phyloP scores from a whole-genome alignment of 1,140 invertebrate genomes.

The Leguminivora glycinivorella region DNA sequence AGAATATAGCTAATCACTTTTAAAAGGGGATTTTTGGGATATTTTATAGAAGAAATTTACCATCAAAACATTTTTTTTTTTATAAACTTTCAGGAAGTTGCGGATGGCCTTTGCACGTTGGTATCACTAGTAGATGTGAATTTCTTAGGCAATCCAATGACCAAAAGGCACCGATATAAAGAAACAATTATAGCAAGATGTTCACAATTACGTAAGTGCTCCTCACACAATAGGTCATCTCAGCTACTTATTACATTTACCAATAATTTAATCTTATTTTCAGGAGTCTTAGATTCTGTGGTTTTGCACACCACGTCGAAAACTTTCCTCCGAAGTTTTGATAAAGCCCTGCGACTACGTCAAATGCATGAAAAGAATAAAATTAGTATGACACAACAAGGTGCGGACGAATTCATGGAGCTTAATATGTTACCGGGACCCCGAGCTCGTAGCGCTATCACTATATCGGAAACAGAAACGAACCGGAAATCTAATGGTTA shows the following conservation, averaged over 20 bases:
- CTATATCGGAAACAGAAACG: constrained; percentile 44
- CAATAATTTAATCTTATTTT: constrained; percentile 17
- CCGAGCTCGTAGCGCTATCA: constrained; percentile 52
- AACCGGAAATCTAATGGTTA: constrained; percentile 59
- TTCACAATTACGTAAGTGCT: constrained; percentile 77
- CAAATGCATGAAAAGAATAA: constrained; percentile 65
- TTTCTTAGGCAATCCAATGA: constrained; percentile 82
- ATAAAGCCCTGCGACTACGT: constrained; percentile 61
- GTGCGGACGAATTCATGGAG: constrained; percentile 66
- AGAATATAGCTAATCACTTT: no score
- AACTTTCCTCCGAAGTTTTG: constrained; percentile 64
- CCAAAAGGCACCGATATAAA: constrained; percentile 80
- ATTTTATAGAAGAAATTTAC: no score
- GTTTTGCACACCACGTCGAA: constrained; percentile 60
- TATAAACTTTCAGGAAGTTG: constrained; percentile 61
- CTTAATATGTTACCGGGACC: constrained; percentile 65
- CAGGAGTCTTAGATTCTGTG: constrained; percentile 59
- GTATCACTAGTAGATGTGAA: constrained; percentile 76
- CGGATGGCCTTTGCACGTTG: constrained; percentile 77
- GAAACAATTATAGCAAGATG: constrained; percentile 83
- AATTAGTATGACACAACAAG: constrained; percentile 47
- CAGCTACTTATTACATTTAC: not conserved
- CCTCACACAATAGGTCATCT: not conserved
- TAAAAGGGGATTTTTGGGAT: no score
- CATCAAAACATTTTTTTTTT: no score